These are phyloP conservation scores for Zaprionus taronus DNA, from an alignment of 1,140 invertebrate genomes.

Conservation along the genomic window DNA sequence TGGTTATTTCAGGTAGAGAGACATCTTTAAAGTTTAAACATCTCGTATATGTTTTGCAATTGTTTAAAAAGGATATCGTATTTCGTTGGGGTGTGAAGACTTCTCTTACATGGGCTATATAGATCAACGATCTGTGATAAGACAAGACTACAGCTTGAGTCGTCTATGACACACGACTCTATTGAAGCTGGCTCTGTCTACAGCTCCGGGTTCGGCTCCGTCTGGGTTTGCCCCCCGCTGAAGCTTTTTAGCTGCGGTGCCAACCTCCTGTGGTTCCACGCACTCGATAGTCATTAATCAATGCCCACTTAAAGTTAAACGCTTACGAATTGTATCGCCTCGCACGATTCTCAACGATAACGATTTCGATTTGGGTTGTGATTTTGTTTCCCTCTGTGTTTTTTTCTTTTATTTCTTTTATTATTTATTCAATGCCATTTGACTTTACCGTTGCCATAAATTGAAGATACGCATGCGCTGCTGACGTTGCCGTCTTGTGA, in stretches of 20 bases:
- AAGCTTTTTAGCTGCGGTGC: conserved; percentile 40
- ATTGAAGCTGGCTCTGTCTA: neutral
- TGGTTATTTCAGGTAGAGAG: conserved; percentile 54
- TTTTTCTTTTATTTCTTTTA: conserved; percentile 51
- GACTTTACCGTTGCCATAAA: conserved; percentile 75
- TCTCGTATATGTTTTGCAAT: neutral
- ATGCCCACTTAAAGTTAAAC: conserved; percentile 78
- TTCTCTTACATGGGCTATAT: neutral
- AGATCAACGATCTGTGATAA: conserved; percentile 3
- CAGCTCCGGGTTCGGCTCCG: neutral
- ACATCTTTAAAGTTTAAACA: neutral
- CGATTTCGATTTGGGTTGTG: conserved; percentile 50
- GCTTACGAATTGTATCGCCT: conserved; percentile 76
- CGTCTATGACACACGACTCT: neutral
- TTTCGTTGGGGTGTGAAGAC: conserved; percentile 4
- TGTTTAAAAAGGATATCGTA: neutral
- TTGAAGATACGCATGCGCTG: conserved; percentile 69
- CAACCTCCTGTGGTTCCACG: conserved; percentile 67
- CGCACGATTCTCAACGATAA: conserved; percentile 72
- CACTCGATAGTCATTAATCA: conserved; percentile 74
- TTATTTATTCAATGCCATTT: conserved; percentile 80
- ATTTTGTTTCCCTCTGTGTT: conserved; percentile 23
- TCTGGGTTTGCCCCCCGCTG: conserved; percentile 27
- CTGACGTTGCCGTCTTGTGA: conserved; percentile 12
- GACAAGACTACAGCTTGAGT: neutral